These are phyloP conservation scores for Xerus inauris DNA, from an alignment of 2,113 vertebrate species.

Conservation along the genomic window DNA sequence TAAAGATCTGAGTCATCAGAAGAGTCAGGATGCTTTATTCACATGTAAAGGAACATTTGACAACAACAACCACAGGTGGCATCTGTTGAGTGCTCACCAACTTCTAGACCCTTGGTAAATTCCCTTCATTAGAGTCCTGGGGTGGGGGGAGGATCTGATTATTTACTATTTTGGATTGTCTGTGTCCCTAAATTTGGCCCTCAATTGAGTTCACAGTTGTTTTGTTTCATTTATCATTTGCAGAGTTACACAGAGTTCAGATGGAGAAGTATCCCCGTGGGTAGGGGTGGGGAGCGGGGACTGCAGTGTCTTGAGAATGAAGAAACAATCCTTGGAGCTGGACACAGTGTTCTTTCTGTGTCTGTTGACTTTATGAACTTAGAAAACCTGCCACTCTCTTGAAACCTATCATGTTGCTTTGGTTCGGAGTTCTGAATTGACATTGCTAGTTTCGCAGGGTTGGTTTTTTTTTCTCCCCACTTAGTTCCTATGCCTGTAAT, in stretches of 20 bases:
- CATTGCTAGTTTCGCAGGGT: not conserved
- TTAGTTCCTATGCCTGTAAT: conserved; percentile 9
- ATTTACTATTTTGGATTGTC: not conserved
- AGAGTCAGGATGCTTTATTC: not conserved
- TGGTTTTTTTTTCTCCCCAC: not conserved
- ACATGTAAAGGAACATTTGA: not conserved
- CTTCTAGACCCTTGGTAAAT: not conserved
- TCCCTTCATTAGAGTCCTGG: not conserved
- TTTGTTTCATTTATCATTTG: not conserved
- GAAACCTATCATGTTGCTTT: conserved; percentile 4
- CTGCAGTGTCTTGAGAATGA: not conserved
- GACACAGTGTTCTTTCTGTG: not conserved
- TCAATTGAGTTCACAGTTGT: not conserved
- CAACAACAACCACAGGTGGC: not conserved
- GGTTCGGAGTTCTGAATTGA: not conserved
- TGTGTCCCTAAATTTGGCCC: not conserved
- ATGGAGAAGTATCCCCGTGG: not conserved
- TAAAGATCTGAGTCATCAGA: not conserved
- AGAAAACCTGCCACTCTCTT: not conserved
- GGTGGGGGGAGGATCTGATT: not conserved
- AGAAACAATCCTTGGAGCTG: not conserved
- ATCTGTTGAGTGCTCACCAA: not conserved
- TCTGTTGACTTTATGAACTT: not conserved
- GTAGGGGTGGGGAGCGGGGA: too few relatives aligned
- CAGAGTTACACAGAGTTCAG: not conserved